Conservation (phyloP, 1,140 invertebrate species). For the Parasteatoda tepidariorum region DNA sequence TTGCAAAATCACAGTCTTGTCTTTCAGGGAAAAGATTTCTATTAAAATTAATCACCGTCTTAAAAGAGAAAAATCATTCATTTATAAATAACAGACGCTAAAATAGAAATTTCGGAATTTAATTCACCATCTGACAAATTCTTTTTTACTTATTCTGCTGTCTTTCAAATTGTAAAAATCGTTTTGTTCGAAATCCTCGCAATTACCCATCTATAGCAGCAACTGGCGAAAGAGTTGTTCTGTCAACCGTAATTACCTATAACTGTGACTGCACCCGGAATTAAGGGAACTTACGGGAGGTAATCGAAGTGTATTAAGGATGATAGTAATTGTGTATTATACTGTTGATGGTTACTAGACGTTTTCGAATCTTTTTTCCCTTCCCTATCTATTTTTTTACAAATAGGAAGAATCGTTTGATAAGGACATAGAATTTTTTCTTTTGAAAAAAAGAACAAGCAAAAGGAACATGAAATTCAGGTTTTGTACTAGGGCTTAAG, state of each 20-base stretch:
- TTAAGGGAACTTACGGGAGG: constrained; percentile 18
- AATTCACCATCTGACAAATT: neutral
- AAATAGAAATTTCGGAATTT: constrained; percentile 8
- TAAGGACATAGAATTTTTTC: constrained; percentile 22
- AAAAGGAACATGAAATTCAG: neutral
- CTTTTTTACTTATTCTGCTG: neutral
- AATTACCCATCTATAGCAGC: constrained; percentile 34
- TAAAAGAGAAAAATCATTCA: neutral
- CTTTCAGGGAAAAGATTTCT: neutral
- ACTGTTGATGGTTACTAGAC: constrained; percentile 23
- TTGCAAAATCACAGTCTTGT: neutral
- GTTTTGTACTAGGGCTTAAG: neutral
- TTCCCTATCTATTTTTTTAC: neutral
- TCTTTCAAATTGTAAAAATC: constrained; percentile 22
- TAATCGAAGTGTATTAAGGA: constrained; percentile 28
- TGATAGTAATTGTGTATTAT: constrained; percentile 30
- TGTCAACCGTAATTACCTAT: constrained; percentile 33
- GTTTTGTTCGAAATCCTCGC: constrained; percentile 19
- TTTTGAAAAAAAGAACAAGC: too few relatives aligned
- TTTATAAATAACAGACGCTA: neutral
- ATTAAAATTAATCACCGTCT: constrained; percentile 8
- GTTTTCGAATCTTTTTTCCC: neutral
- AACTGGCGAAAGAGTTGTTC: constrained; percentile 22
- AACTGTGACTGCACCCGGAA: constrained; percentile 44
- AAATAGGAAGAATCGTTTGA: constrained; percentile 4